phyloP scores from a whole-genome alignment of 2,797 vertebrate genomes.

The Eurystomus glaucurus region DNA sequence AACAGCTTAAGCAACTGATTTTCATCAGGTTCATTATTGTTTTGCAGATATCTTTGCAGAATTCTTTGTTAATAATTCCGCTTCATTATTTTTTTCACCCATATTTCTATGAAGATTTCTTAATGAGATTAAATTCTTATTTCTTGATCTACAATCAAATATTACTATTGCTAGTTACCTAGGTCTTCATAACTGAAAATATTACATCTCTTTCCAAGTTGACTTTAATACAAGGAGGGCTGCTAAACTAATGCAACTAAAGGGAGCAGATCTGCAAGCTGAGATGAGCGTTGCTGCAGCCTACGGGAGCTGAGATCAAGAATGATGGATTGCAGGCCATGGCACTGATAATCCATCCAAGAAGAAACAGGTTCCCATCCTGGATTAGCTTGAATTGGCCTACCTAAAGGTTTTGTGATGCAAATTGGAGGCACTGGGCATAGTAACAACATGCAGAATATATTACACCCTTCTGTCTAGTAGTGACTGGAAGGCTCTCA shows the following conservation, averaged over 20 bases:
- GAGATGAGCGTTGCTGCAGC: constrained; percentile 65
- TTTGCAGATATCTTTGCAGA: constrained; percentile 41
- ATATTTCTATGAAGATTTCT: constrained; percentile 73
- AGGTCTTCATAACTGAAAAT: constrained; percentile 78
- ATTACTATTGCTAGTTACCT: constrained; percentile 57
- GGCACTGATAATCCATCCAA: constrained; percentile 62
- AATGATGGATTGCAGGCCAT: constrained; percentile 78
- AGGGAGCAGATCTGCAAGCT: constrained; percentile 70
- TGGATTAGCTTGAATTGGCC: constrained; percentile 74
- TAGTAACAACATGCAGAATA: constrained; percentile 68
- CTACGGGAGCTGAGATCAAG: constrained; percentile 55
- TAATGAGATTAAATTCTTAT: constrained; percentile 75
- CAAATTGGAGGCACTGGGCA: constrained; percentile 77
- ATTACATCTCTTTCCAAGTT: constrained; percentile 70
- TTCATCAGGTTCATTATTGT: constrained; percentile 40
- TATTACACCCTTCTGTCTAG: constrained; percentile 70
- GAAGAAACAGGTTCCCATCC: constrained; percentile 43
- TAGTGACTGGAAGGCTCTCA: constrained; percentile 70
- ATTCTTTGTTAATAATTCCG: constrained; percentile 72
- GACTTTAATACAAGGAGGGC: constrained; percentile 68
- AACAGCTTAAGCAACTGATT: not conserved
- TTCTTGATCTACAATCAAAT: constrained; percentile 76
- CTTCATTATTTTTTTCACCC: constrained; percentile 67
- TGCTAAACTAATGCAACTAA: constrained; percentile 80
- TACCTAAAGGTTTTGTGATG: constrained; percentile 77